Base-by-base conservation (phyloP, 2,797 vertebrate species). In the Acanthis flammea region DNA sequence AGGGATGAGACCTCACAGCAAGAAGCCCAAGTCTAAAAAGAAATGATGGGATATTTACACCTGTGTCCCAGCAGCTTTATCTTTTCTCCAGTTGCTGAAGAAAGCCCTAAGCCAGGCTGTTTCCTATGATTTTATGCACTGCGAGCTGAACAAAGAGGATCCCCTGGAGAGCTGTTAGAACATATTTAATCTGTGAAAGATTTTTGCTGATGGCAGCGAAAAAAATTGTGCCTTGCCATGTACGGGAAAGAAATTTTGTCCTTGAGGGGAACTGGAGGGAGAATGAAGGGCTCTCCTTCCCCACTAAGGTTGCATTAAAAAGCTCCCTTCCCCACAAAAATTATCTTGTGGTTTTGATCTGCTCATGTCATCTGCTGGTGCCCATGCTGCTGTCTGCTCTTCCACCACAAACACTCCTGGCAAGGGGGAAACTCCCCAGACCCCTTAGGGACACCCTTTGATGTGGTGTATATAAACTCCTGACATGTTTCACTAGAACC, bases 91-190 rank as follows among this genome's bases (percentile, higher is more conserved):
- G 62, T 72, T 86, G 41, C 44, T 90, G 86, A 70, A 25, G 62
- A 89, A 83, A 47, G 44, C 35, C 48, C 37, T 62, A 41, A 65
- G 61, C 50, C 73, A 77, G 90, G 42, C 67, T 47, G 54, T 83
- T 95, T 72, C 78, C 92, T 86, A 39, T 88, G 86, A 87, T 91
- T 94, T 93, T 85, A 80, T 4, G 4, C 39, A 44, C 53, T 2
- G 0, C 3, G 25, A 44, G 17, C 41, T 58, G 81, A 42, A 66
- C 42, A 94, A 48, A 87, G 74, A 83, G 30, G 23, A 22, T 39
- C 14, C 62, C 31, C 86, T 71, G 42, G 61, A 61, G 35, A 77
- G 19, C 45, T 33, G 31, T 62, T 91, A 51, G 78, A 92, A 33
- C 12, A 7, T 83, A 8, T 77, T 87, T 77, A 68, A 61, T 77